Conservation (phyloP, 2,113 vertebrate species). For the Fregata magnificens region DNA sequence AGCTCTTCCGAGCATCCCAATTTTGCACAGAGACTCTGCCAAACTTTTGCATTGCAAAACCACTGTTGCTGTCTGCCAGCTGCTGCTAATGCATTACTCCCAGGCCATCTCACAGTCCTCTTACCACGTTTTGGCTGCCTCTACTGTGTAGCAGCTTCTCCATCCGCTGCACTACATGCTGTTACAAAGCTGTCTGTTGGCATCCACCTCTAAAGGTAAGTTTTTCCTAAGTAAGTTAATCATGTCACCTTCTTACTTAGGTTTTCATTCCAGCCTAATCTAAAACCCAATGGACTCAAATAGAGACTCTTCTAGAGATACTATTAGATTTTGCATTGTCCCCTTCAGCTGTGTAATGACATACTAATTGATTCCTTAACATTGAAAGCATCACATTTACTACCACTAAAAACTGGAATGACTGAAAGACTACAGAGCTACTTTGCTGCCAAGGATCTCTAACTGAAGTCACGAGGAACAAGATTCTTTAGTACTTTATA, state of each 20-base stretch:
- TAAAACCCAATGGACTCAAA: background rate
- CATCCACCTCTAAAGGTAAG: background rate
- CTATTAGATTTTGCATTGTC: background rate
- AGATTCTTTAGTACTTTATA: background rate
- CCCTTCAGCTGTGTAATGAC: background rate
- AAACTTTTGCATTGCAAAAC: background rate
- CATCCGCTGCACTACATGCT: background rate
- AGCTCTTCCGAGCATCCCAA: background rate
- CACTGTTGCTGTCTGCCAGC: background rate
- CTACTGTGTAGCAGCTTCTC: background rate
- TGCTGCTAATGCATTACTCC: background rate
- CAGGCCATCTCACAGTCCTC: background rate
- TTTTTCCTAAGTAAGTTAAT: background rate
- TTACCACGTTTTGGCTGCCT: background rate
- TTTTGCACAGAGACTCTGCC: background rate
- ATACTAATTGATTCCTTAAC: background rate
- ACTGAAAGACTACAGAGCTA: background rate
- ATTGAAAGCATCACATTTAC: background rate
- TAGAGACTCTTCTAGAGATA: background rate
- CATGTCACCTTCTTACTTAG: background rate
- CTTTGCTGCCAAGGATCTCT: background rate
- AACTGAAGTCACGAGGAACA: background rate
- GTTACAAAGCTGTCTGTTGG: background rate
- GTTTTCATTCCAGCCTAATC: background rate
- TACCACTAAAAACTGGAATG: background rate